phyloP scores from a whole-genome alignment of 2,113 vertebrate genomes.

The Hippocampus zosterae region DNA sequence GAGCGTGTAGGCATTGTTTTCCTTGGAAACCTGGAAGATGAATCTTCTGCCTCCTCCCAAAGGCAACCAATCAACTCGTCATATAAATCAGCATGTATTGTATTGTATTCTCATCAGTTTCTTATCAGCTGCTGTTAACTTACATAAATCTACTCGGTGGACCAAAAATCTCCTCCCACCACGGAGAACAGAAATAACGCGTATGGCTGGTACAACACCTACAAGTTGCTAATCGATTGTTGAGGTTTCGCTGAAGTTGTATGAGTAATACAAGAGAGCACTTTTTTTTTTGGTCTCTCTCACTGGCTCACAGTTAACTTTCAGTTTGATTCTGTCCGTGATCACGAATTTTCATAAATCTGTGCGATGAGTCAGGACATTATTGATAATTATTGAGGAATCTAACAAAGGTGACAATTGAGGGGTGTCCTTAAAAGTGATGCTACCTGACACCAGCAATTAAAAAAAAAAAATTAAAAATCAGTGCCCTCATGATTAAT shows the following conservation, averaged over 20 bases:
- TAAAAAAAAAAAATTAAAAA: no score
- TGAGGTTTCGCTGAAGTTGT: background rate
- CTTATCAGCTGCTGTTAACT: background rate
- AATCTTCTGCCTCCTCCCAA: background rate
- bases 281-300: background rate
- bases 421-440: no score
- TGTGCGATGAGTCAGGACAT: no score
- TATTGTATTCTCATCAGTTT: background rate
- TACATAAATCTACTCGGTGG: background rate
- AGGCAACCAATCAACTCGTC: background rate
- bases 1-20: background rate
- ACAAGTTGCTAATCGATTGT: slow-evolving; percentile 1
- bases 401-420: no score
- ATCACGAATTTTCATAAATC: no score
- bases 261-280: background rate
- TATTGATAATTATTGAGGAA: no score
- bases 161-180: background rate
- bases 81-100: no score
- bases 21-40: background rate
- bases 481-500: no score
- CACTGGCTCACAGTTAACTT: background rate
- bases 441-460: no score
- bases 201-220: background rate
- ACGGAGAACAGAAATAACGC: background rate
- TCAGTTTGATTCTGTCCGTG: background rate